Base-by-base conservation (phyloP, 2,888 invertebrate genomes). In the Ferdinandea cuprea region DNA sequence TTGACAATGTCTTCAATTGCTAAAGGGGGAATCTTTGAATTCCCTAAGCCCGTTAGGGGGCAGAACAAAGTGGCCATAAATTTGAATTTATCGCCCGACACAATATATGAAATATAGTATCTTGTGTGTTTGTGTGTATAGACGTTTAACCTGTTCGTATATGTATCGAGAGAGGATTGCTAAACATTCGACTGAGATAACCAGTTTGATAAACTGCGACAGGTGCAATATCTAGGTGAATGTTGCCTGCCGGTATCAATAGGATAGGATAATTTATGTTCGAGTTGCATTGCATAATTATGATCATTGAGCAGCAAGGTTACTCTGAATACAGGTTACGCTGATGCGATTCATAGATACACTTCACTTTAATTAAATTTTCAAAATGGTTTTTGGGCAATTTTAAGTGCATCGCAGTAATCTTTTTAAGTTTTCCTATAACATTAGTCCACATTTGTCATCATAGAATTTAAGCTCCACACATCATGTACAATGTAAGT, bases 51-150 rank as follows among this genome's bases (percentile, higher is more conserved):
- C 65, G 56, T 48, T 73, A 56, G 35, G 13, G 46, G 50, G n/a
- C 48, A 74, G 21, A 35, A 66, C 40, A 61, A 65, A 77, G 54
- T 59, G 77, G 65, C 25, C 32, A 66, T 81, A 71, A 77, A 77
- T 77, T 66, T 54, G 40, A 52, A 30, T 72, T 77, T 77, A 81
- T 66, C 52, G 59, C 30, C 32, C 28, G 76, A 52, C 28, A 63
- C 21, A 48, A 25, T 44, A 42, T 13, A 9, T 44, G 17, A 5
- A 19, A 9, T 7, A 8, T n/a, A n/a, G n/a, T n/a, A n/a, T n/a
- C n/a, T n/a, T n/a, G n/a, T n/a, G n/a, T n/a, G n/a, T n/a, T n/a
- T n/a, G n/a, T n/a, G n/a, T n/a, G 13, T 56, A 48, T 35, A 19
- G 5, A 25, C 37, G 42, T 21, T 19, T 48, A 58, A 58, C 58